These are phyloP conservation scores for Cotesia glomerata DNA, from an alignment of 1,140 invertebrate species.

Conservation along the genomic window DNA sequence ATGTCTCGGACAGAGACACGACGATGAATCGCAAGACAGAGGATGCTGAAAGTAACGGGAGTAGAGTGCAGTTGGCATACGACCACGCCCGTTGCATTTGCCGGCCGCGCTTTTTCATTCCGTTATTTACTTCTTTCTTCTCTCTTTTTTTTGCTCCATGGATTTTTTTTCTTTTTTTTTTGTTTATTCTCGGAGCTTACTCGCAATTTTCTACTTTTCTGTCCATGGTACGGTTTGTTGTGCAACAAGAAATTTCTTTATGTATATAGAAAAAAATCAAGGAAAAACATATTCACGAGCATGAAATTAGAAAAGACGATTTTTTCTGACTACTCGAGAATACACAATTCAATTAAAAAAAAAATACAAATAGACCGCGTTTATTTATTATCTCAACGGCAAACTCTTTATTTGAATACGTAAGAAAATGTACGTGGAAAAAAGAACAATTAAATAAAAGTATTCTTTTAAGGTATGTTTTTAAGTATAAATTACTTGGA, in stretches of 20 bases:
- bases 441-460: neutral
- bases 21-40: constrained; percentile 11
- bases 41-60: constrained; percentile 21
- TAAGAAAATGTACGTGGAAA: neutral
- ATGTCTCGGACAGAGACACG: constrained; percentile 14
- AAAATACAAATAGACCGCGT: too few relatives aligned
- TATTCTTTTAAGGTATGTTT: too few relatives aligned
- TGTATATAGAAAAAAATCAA: neutral
- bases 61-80: constrained; percentile 29
- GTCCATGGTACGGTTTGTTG: constrained; percentile 9
- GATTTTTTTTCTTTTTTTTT: constrained; percentile 12
- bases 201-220: constrained; percentile 27
- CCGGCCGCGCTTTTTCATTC: constrained; percentile 16
- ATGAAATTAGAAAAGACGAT: constrained; percentile 10
- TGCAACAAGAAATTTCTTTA: constrained; percentile 7
- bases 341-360: too few relatives aligned
- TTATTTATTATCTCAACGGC: too few relatives aligned
- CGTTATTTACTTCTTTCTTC: constrained; percentile 42
- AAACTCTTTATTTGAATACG: too few relatives aligned
- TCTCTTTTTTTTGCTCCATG: constrained; percentile 14
- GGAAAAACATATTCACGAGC: neutral
- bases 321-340: too few relatives aligned
- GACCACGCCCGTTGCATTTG: constrained; percentile 28
- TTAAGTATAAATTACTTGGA: too few relatives aligned
- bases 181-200: constrained; percentile 19